A percentile compares a stretch with the other conserved stretches of the same genome.
phyloP scores from a whole-genome alignment of 1,140 invertebrate species.

The Metopolophium dirhodum region DNA sequence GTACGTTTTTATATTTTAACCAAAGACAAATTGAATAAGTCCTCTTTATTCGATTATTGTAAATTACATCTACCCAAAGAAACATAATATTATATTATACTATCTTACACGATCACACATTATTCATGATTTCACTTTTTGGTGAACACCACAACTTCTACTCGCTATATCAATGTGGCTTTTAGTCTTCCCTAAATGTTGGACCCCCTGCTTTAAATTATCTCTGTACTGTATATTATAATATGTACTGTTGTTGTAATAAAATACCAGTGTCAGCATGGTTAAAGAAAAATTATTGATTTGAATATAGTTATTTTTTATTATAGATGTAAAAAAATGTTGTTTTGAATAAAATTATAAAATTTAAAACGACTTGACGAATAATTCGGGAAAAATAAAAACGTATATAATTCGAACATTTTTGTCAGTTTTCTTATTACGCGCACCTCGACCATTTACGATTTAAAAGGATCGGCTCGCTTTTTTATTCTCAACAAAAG shows the following conservation, averaged over 20 bases:
- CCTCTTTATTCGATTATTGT: background rate
- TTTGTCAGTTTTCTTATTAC: background rate
- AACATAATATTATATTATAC: background rate
- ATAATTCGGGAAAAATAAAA: background rate
- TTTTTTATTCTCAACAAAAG: background rate
- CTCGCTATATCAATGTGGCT: background rate
- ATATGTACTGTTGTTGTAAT: background rate
- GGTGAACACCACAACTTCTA: background rate
- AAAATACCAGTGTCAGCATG: background rate
- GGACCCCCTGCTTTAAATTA: background rate
- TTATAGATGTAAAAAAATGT: background rate
- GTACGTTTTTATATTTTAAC: background rate
- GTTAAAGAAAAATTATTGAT: background rate
- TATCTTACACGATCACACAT: background rate
- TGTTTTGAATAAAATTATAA: background rate
- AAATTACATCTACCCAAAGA: background rate
- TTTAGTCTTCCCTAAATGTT: background rate
- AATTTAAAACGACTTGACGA: background rate
- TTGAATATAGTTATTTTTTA: background rate
- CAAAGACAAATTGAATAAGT: background rate
- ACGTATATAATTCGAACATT: background rate
- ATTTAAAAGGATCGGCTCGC: background rate
- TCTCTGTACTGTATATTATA: background rate
- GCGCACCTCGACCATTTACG: background rate
- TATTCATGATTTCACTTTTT: background rate